These are phyloP conservation scores for Pseudochirops cupreus DNA, from an alignment of 2,797 vertebrate genomes.

Conservation along the genomic window DNA sequence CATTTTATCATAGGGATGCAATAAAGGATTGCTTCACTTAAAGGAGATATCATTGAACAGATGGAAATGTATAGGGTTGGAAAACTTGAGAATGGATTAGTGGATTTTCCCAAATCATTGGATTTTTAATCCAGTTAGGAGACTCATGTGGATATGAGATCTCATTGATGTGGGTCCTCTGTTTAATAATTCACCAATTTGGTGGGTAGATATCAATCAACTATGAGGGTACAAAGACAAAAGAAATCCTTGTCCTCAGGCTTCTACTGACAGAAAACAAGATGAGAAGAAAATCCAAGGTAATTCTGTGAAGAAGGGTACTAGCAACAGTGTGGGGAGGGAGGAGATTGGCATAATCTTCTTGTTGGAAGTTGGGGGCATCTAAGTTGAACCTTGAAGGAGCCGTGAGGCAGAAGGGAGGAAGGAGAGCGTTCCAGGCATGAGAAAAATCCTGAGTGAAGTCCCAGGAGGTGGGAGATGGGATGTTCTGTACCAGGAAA, in stretches of 20 bases:
- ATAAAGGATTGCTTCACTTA: neutral
- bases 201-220: neutral
- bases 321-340: too few relatives aligned
- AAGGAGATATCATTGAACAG: neutral
- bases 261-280: neutral
- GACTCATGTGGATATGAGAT: neutral
- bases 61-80: neutral
- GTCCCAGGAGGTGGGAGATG: neutral
- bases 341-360: too few relatives aligned
- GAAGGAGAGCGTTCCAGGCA: neutral
- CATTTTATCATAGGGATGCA: neutral
- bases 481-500: neutral
- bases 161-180: neutral
- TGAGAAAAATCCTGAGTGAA: neutral
- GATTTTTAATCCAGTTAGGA: neutral
- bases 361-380: too few relatives aligned
- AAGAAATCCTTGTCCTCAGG: neutral
- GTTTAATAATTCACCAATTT: neutral
- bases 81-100: neutral
- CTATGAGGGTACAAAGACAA: neutral
- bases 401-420: too few relatives aligned
- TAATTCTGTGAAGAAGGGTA: neutral
- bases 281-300: neutral
- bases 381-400: too few relatives aligned
- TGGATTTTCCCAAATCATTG: neutral